A percentile compares a stretch with the other conserved stretches of the same genome.
phyloP scores from a whole-genome alignment of 2,797 vertebrate species.

The Phalloptychus januarius region DNA sequence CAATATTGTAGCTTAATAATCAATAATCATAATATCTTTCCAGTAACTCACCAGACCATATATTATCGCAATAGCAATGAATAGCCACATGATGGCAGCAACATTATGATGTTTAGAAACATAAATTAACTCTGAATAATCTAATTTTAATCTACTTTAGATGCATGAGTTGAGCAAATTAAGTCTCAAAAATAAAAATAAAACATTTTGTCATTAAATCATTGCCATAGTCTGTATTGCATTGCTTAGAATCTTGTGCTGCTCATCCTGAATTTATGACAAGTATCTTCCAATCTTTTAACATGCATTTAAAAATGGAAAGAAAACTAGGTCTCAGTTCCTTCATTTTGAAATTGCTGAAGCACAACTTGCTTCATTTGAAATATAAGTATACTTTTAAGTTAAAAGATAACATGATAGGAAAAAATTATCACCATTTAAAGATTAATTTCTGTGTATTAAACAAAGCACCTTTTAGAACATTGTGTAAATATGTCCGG shows the following conservation, averaged over 20 bases:
- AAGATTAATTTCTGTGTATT: neutral
- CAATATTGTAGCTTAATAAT: neutral
- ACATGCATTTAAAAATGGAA: neutral
- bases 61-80: conserved; percentile 16
- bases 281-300: neutral
- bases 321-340: neutral
- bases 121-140: neutral
- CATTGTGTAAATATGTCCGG: too few species aligned
- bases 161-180: neutral
- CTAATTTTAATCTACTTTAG: neutral
- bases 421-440: neutral
- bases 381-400: neutral
- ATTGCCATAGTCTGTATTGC: neutral
- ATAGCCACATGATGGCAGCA: conserved; percentile 69
- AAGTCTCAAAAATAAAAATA: neutral
- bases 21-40: conserved; percentile 16
- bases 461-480: neutral
- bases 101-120: conserved; percentile 23
- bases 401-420: neutral
- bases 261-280: neutral
- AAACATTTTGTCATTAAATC: neutral
- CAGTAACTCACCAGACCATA: neutral
- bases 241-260: neutral
- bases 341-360: neutral
- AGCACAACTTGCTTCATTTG: neutral